phyloP scores from a whole-genome alignment of 2,797 vertebrate species.

The Psittacula echo region DNA sequence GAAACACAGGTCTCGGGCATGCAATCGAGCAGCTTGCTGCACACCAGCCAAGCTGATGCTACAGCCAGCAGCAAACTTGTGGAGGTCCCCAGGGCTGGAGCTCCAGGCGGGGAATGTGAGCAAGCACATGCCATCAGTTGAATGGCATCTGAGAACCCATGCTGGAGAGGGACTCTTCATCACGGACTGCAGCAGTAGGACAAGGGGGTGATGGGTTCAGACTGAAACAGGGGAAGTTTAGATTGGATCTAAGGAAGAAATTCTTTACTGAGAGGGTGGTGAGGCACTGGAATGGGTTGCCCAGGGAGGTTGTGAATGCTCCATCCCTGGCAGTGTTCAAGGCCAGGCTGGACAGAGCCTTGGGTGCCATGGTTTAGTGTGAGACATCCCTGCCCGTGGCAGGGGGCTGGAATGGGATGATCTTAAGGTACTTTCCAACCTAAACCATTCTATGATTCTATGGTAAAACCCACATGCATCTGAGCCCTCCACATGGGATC shows the following conservation, averaged over 20 bases:
- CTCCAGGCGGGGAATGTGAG: background rate
- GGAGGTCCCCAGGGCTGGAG: background rate
- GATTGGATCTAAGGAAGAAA: background rate
- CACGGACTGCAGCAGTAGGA: background rate
- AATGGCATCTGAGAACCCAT: background rate
- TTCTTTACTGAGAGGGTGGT: background rate
- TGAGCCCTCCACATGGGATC: background rate
- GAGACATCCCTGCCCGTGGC: background rate
- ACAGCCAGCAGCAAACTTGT: background rate
- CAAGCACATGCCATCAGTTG: fast-evolving
- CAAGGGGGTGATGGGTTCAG: background rate
- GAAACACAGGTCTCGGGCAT: background rate
- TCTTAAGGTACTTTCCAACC: background rate
- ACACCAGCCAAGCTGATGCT: background rate
- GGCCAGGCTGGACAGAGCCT: background rate
- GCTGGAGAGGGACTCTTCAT: background rate
- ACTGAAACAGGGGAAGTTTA: background rate
- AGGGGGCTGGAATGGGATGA: background rate
- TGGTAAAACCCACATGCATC: background rate
- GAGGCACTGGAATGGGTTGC: background rate
- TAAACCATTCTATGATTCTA: background rate
- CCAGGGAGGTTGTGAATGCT: too few species aligned
- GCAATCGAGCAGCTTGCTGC: fast-evolving
- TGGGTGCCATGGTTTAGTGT: background rate
- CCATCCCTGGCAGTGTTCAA: background rate